phyloP scores from a whole-genome alignment of 2,113 vertebrate genomes.

The Oreocharis arfaki region DNA sequence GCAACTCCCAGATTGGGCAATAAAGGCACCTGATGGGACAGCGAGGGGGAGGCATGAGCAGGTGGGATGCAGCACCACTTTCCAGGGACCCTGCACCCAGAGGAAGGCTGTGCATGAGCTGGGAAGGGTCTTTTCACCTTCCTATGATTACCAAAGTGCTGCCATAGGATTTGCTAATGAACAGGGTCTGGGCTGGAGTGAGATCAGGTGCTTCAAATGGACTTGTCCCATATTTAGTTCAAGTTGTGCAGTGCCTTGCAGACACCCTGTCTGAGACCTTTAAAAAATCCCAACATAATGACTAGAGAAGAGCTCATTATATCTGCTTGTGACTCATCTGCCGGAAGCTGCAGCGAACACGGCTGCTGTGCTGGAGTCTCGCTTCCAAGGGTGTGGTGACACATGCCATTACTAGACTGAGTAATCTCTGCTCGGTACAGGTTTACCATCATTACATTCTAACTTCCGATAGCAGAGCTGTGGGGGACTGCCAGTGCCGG shows the following conservation, averaged over 20 bases:
- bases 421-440: neutral
- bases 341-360: neutral
- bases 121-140: neutral
- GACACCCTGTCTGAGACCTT: neutral
- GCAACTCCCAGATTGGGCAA: neutral
- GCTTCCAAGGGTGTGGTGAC: neutral
- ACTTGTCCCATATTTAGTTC: neutral
- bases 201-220: neutral
- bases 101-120: neutral
- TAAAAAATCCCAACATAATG: neutral
- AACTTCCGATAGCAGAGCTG: neutral
- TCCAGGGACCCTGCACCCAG: neutral
- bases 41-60: rapidly evolving
- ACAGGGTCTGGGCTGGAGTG: neutral
- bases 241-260: neutral
- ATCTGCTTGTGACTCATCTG: slow-evolving; percentile 5
- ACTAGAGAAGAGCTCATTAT: neutral
- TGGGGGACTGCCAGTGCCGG: neutral
- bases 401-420: neutral
- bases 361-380: neutral
- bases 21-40: rapidly evolving
- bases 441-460: neutral
- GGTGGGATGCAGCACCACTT: neutral
- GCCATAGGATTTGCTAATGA: neutral
- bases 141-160: neutral